Percentiles rank a stretch among this genome's conserved stretches.
These are phyloP conservation scores for Coptotermes formosanus DNA, from an alignment of 1,140 invertebrate genomes.

Conservation along the genomic window DNA sequence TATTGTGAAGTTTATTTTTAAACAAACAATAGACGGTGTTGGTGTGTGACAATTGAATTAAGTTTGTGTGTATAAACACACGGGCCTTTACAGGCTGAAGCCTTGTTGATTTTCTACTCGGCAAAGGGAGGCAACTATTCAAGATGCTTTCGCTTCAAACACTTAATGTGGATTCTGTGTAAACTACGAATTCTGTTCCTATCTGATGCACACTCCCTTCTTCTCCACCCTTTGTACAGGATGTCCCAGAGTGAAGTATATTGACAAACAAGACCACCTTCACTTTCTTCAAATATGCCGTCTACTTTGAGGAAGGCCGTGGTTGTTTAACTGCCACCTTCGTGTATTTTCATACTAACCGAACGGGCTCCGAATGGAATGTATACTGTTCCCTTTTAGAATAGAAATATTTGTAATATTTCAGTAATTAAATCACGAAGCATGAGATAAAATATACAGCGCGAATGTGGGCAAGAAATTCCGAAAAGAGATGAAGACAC, in stretches of 20 bases:
- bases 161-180: slow-evolving; percentile 18
- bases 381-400: too few species aligned
- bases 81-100: not conserved
- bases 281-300: too few species aligned
- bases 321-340: too few species aligned
- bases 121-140: not conserved
- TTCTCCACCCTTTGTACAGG: not conserved
- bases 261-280: not conserved
- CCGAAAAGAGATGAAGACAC: too few species aligned
- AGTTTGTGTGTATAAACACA: not conserved
- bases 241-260: not conserved
- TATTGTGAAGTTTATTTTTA: slow-evolving; percentile 7
- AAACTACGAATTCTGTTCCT: not conserved
- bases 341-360: too few species aligned
- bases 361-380: too few species aligned
- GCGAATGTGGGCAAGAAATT: too few species aligned
- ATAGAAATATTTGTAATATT: too few species aligned
- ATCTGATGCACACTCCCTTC: not conserved
- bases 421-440: too few species aligned
- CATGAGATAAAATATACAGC: too few species aligned
- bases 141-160: slow-evolving; percentile 11
- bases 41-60: slow-evolving; percentile 12
- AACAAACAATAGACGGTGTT: not conserved
- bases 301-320: too few species aligned
- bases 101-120: slow-evolving; percentile 5